Evolutionary conservation across 2,888 invertebrate genomes (phyloP), one percentile per base, ranked within the genome.

Genomic region (Stenchaetothrips biformis): DNA sequence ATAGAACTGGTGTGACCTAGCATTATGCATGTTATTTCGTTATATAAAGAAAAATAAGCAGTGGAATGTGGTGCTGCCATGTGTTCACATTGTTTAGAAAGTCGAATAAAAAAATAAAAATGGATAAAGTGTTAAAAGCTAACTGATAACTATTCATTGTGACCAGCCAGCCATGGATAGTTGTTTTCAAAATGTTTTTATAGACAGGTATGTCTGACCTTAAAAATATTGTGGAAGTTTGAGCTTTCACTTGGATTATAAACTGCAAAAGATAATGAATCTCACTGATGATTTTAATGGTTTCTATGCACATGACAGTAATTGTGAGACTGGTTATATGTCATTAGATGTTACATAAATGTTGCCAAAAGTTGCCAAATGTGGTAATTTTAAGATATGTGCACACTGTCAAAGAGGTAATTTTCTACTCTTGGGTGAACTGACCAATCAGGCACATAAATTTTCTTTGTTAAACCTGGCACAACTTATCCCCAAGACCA

Each of bases 291-390:
- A 21, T 74, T 25, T 25, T 74, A 25, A 25, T 74, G 67, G 67
- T 25, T 74, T 25, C 25, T 74, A 25, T 74, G 67, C 67, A 74
- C 67, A 74, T 74, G 67, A 21, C 67, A 74, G 67, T 74, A 74
- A 74, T 74, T 74, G 67, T 74, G 67, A 74, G 67, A 74, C 67
- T 74, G 67, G 67, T 74, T 74, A 21, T 74, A 74, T 74, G 67
- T 74, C 67, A 74, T 74, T 74, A 74, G 67, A 74, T 74, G 67
- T 74, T 74, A 74, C 25, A 74, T 21, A 74, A 74, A 74, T 74
- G 67, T 21, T 74, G 67, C 67, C 67, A 74, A 74, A 74, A 74
- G 21, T 74, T 74, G 67, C 67, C 67, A 74, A 74, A 74, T 21
- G 11, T 74, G 67, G 67, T 74, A 74, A 21, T 74, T 21, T 21